These are phyloP conservation scores for Apostichopus californicus DNA, from an alignment of 35 echinoderm and acorn worm species.

Conservation along the genomic window DNA sequence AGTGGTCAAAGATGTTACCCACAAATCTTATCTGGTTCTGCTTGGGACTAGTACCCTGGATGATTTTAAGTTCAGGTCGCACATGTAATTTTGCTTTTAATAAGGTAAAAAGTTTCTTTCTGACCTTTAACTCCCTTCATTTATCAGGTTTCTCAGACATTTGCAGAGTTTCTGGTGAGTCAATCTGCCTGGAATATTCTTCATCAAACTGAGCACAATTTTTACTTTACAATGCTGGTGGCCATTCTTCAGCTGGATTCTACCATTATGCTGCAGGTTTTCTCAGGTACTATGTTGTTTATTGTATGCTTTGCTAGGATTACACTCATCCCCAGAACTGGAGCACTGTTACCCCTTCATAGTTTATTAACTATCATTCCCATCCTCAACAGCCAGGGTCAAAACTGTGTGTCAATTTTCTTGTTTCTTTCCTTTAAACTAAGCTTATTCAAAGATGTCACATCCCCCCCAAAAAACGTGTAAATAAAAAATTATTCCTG, in stretches of 20 bases:
- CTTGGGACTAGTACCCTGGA: no score
- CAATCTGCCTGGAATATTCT: background rate
- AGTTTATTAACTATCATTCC: no score
- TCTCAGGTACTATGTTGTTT: conserved; percentile 4
- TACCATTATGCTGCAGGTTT: background rate
- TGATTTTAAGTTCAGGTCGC: no score
- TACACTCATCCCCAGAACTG: no score
- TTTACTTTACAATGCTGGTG: background rate
- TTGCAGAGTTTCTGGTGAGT: conserved; percentile 11
- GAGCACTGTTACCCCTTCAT: no score
- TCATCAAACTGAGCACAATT: background rate
- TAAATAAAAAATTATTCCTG: no score
- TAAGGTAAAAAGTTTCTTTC: background rate
- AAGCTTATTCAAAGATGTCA: background rate
- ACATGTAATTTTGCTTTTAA: no score
- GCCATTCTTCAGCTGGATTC: background rate
- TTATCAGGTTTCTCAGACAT: conserved; percentile 12
- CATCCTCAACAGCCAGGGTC: no score
- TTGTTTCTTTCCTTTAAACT: background rate
- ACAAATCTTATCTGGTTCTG: no score
- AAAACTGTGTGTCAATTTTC: no score
- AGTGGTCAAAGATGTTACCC: background rate
- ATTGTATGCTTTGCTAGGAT: background rate
- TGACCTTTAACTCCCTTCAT: background rate
- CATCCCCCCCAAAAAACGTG: no score